Conservation (phyloP, 1,140 invertebrate genomes). For the Platorchestia sp. region DNA sequence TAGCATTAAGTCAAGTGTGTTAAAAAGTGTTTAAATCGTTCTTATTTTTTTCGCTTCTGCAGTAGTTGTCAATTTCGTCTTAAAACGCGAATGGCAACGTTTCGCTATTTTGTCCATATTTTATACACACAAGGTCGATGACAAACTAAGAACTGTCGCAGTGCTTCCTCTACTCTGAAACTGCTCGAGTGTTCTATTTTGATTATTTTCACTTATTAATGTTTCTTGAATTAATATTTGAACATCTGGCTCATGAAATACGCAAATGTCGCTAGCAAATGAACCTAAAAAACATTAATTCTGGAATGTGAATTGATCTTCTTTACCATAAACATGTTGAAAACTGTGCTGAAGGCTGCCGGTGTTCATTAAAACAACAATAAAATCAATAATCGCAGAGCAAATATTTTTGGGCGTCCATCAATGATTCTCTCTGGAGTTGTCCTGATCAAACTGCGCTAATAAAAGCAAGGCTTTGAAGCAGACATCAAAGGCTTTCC, state of each 20-base stretch:
- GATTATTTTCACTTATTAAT: background rate
- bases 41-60: background rate
- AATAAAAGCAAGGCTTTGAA: constrained; percentile 33
- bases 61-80: background rate
- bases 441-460: constrained; percentile 17
- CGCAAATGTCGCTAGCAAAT: background rate
- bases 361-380: background rate
- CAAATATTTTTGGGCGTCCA: background rate
- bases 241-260: background rate
- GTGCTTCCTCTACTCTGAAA: background rate
- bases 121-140: background rate
- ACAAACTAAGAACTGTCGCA: no score
- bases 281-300: background rate
- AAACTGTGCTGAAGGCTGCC: background rate
- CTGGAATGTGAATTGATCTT: background rate
- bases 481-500: constrained; percentile 14
- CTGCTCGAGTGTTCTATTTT: background rate
- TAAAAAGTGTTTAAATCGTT: no score
- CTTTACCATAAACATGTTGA: background rate
- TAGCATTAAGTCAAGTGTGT: no score
- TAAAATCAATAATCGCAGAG: constrained; percentile 1
- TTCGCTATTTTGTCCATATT: background rate
- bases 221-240: background rate
- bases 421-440: constrained; percentile 23
- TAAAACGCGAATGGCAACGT: background rate